phyloP scores from a whole-genome alignment of 1,140 invertebrate species.

The Physella acuta region DNA sequence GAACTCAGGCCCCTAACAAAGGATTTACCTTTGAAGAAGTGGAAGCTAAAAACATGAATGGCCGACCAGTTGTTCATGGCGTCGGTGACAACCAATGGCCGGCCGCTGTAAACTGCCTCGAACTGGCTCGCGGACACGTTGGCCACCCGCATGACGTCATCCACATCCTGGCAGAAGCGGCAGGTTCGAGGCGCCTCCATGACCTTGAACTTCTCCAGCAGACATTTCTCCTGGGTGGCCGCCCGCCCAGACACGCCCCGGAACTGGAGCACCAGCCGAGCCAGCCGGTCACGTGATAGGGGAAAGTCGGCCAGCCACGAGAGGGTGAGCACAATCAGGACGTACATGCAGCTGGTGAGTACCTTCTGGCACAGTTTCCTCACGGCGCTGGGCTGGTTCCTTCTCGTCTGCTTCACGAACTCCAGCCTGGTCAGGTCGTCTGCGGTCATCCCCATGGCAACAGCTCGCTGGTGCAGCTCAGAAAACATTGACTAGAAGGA shows the following conservation, averaged over 20 bases:
- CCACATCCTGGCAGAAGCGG: neutral
- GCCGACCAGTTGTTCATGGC: neutral
- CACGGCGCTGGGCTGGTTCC: too few relatives aligned
- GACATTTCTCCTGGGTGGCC: neutral
- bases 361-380: too few relatives aligned
- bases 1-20: too few relatives aligned
- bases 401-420: too few relatives aligned
- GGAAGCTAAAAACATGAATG: neutral
- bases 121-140: neutral
- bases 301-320: neutral
- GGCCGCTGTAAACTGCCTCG: neutral
- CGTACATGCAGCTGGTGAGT: too few relatives aligned
- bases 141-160: neutral
- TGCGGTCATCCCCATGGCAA: too few relatives aligned
- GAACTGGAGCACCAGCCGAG: neutral
- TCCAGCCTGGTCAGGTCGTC: too few relatives aligned
- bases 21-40: neutral
- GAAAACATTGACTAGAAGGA: too few relatives aligned
- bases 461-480: too few relatives aligned
- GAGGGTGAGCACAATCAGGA: too few relatives aligned
- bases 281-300: neutral
- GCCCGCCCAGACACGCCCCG: neutral
- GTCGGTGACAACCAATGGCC: neutral
- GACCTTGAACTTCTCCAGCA: neutral
- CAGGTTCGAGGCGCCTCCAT: neutral